Base-by-base conservation (phyloP, 2,888 invertebrate genomes). In the Xestobium rufovillosum region DNA sequence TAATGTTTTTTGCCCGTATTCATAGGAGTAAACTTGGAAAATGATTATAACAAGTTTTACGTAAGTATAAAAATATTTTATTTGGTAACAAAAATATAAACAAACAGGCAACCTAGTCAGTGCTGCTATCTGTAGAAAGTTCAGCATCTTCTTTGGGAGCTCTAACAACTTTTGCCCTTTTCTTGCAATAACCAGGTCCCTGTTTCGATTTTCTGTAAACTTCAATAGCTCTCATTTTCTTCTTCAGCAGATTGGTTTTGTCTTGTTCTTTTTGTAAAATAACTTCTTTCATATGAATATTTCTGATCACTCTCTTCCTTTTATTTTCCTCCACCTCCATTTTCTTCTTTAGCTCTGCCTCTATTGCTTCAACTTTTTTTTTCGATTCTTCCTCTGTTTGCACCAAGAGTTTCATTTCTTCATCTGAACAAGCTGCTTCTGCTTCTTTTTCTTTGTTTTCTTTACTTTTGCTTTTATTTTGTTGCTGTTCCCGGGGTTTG, bases 221-320 rank as follows among this genome's bases (percentile, higher is more conserved):
- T 60, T 83, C 82, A 29, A 85, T 83, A 1, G 88, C 87, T 59
- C 78, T 78, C 52, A 81, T 63, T 65, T 82, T 86, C 48, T 76
- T 80, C 54, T 77, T 72, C 28, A 81, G 62, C 44, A 80, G 66
- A 53, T 74, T 70, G 42, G 70, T 67, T 58, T 77, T 75, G 45
- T 80, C 78, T 42, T 72, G 75, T 57, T 83, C 79, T 45, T 77
- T 73, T 56, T 88, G 87, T 1, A 84, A 85, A 55, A 88, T 86
- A 1, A 73, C 58, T 61, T 79, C 78, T 53, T 72, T 72, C 32
- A 47, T 49, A 32, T 58, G 56, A 26, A 61, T 27, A 41, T 38
- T 45, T 10, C 34, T 30, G 10, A 23, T 33, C 26, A 50, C 67
- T 60, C 42, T 29, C 32, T 64, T 51, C 13, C 44, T 50, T 9